phyloP scores from a whole-genome alignment of 1,140 invertebrate genomes.

The Orius insidiosus region DNA sequence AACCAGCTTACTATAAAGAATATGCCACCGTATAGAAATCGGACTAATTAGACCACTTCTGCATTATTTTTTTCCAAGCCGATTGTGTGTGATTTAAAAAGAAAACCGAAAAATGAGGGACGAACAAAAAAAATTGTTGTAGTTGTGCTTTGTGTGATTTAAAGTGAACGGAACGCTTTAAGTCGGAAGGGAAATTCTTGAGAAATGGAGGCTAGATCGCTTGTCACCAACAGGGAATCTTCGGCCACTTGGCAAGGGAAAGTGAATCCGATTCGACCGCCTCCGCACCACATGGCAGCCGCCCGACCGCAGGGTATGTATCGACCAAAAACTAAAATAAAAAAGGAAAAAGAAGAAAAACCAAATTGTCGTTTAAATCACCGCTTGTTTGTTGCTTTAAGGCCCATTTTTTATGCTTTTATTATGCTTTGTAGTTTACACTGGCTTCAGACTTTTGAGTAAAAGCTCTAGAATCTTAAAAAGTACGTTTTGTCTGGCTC shows the following conservation, averaged over 20 bases:
- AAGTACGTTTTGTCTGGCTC: too few species aligned
- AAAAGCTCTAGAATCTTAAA: too few species aligned
- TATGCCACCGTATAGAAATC: too few species aligned
- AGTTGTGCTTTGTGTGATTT: constrained; percentile 15
- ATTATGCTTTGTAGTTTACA: too few species aligned
- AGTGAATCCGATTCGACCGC: constrained; percentile 25
- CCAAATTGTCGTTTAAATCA: too few species aligned
- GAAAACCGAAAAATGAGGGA: constrained; percentile 2
- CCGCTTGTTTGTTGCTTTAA: too few species aligned
- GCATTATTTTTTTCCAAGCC: neutral
- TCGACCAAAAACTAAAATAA: neutral
- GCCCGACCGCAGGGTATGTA: constrained; percentile 27
- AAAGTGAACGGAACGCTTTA: constrained; percentile 10
- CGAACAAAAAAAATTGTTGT: constrained; percentile 11
- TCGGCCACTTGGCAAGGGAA: constrained; percentile 28
- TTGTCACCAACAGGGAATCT: constrained; percentile 23
- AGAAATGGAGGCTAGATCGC: constrained; percentile 32
- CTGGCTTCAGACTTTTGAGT: too few species aligned
- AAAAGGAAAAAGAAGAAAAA: too few species aligned
- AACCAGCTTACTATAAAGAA: too few species aligned
- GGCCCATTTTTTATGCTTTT: too few species aligned
- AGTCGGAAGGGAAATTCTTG: neutral
- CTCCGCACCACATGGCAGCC: constrained; percentile 29
- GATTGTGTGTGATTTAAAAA: constrained; percentile 2
- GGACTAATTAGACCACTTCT: too few species aligned